Conservation (phyloP, 2,113 vertebrate species). For the Sinocyclocheilus anshuiensis region DNA sequence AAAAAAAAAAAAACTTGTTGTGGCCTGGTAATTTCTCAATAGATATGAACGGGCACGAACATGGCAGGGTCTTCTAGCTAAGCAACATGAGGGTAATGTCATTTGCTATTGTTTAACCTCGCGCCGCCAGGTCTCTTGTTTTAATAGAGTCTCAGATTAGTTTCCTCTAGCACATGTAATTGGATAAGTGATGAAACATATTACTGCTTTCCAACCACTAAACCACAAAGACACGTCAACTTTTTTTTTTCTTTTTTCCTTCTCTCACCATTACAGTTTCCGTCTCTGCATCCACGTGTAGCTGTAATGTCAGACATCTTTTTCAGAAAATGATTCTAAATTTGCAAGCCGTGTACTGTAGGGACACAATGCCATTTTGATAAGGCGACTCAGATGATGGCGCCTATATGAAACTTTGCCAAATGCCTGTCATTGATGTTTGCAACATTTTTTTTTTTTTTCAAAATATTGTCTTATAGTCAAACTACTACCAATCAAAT, state of each 20-base stretch:
- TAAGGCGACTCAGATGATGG: not conserved
- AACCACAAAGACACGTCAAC: conserved; percentile 16
- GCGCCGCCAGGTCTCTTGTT: conserved; percentile 71
- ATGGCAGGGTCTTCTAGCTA: conserved; percentile 11
- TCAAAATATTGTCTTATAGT: too few species aligned
- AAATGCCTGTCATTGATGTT: too few species aligned
- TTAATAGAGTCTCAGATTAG: conserved; percentile 77
- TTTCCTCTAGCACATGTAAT: conserved; percentile 73
- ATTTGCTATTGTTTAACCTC: conserved; percentile 77
- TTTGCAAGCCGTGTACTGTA: not conserved
- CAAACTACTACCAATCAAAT: too few species aligned
- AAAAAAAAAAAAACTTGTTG: not conserved
- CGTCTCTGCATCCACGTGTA: not conserved
- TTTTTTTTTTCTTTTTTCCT: not conserved
- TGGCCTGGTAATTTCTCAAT: conserved; percentile 55
- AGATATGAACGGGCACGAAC: conserved; percentile 57
- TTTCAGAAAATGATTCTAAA: not conserved
- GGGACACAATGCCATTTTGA: not conserved
- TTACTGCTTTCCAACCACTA: conserved; percentile 56
- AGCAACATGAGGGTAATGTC: conserved; percentile 63
- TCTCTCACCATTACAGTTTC: not conserved
- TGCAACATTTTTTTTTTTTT: too few species aligned
- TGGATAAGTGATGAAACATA: conserved; percentile 74
- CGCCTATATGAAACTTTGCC: too few species aligned
- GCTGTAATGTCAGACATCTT: not conserved